Base-by-base conservation (phyloP, 2,888 invertebrate genomes). In the Lithophane semibrunnea region DNA sequence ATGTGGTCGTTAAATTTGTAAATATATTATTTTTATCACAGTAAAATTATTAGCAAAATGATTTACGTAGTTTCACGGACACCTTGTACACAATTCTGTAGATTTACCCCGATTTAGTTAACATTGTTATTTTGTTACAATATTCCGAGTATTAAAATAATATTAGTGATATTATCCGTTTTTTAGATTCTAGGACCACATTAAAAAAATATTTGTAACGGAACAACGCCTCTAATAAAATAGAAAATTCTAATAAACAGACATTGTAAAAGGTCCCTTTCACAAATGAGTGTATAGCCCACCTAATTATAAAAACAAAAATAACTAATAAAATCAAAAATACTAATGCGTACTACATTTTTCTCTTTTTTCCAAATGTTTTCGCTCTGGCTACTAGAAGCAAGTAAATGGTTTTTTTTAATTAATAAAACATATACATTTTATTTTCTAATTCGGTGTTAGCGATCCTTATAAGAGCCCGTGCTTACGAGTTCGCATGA, bases 341-440 rank as follows among this genome's bases (percentile, higher is more conserved):
- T 88, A 92, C 94, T 95, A 94, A 95, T 94, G 88, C 87, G 86
- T 92, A 82, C 69, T n/a, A 78, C 66, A 91, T 91, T 88, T 92
- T 91, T 92, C 91, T 88, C 90, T 91, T 92, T 91, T 89, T 90
- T 91, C 90, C 92, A 92, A 94, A 94, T 91, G 94, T 94, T 95
- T 95, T 95, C 96, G 96, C 96, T 96, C 94, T 96, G 96, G 96
- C 96, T 96, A 96, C 96, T 96, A 96, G 96, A 96, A 96, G 96
- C 96, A 96, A 96, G 96, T 96, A 96, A 96, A 92, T 95, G 92
- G 87, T 87, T 89, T 91, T 88, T 91, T 90, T 88, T 89, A 90
- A 90, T 88, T 82, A 87, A 89, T 81, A 73, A 79, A 70, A 65
- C 75, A 77, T 76, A 82, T 69, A 73, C 52, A 73, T 80, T 85